Percentiles rank a stretch among this genome's conserved stretches.
These are phyloP conservation scores for Nannoperca obscura DNA, from an alignment of 2,797 vertebrate species.

Conservation along the genomic window DNA sequence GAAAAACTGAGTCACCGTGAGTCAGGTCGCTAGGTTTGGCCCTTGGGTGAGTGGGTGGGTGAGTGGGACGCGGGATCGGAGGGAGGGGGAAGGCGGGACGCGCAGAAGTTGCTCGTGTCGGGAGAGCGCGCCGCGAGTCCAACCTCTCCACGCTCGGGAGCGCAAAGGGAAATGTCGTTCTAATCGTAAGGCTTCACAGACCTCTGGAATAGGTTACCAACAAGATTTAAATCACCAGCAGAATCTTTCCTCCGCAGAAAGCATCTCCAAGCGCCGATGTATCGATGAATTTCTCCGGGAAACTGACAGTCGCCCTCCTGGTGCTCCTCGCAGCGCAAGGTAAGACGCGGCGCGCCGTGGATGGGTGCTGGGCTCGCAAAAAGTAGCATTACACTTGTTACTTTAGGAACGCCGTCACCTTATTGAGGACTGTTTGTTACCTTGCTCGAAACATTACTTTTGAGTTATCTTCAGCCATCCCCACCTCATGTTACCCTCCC, in stretches of 20 bases:
- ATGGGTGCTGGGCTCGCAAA: not conserved
- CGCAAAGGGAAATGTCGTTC: conserved; percentile 55
- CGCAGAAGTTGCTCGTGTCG: conserved; percentile 69
- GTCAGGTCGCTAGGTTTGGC: conserved; percentile 54
- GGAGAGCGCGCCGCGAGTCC: conserved; percentile 67
- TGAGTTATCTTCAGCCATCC: not conserved
- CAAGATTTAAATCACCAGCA: not conserved
- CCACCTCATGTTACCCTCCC: not conserved
- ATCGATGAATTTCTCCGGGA: conserved; percentile 77
- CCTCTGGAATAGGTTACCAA: conserved; percentile 2
- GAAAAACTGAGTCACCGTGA: conserved; percentile 70
- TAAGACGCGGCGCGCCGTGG: conserved; percentile 63
- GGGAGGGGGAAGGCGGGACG: conserved; percentile 54
- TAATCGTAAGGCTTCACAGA: conserved; percentile 17
- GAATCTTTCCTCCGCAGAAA: conserved; percentile 8
- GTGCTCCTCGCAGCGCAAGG: conserved; percentile 80
- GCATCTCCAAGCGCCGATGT: conserved; percentile 51
- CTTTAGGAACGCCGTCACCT: not conserved
- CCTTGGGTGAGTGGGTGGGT: conserved; percentile 49
- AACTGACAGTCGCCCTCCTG: conserved; percentile 69
- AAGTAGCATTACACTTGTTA: not conserved
- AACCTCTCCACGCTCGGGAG: conserved; percentile 60
- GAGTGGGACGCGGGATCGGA: conserved; percentile 7
- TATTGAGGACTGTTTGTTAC: not conserved
- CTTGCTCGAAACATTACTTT: not conserved